Evolutionary conservation across 1,140 invertebrate genomes (phyloP), one percentile per base, ranked within the genome.

Genomic region (Micrasema minimum): DNA sequence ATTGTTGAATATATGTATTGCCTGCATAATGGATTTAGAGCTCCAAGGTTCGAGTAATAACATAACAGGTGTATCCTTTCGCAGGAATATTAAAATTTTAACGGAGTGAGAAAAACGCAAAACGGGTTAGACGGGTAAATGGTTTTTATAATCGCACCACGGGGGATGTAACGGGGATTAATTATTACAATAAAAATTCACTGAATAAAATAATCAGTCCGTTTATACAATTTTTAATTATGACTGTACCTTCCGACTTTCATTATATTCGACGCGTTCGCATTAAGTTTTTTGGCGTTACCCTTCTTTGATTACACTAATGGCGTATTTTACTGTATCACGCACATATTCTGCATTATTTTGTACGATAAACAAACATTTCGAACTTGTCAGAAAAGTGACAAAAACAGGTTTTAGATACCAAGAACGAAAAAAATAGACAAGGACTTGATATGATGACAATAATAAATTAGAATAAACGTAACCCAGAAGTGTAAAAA

Each of bases 1-100:
- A 71, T 65, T 45, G 51, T 31, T 65, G 48, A 69, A 69, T 51
- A 62, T 43, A 64, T 70, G 59, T 64, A 64, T 64, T 45, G 59
- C 59, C n/a, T 64, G 59, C 59, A 64, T 64, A 64, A 64, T 64
- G 23, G 12, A 64, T 64, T 26, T 14, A 46, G 59, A 64, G 31
- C 59, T 64, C 51, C 26, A 18, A 45, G 59, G 41, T 61, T n/a
- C 3, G 26, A 31, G 26, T 31, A 31, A 57, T 57, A 35, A 57
- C 35, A 64, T 64, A 53, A 66, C 64, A 66, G 64, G 64, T 66
- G 64, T 64, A 64, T 22, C 59, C 35, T 50, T 66, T 66, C 48
- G 45, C 64, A 66, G 26, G 48, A 66, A 66, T 66, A 66, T 51
- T 66, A 50, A 66, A 66, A 66, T 38, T 20, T 66, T 22, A 64